Base-by-base conservation (phyloP, 2,113 vertebrate genomes). In the Megaceryle torquata region DNA sequence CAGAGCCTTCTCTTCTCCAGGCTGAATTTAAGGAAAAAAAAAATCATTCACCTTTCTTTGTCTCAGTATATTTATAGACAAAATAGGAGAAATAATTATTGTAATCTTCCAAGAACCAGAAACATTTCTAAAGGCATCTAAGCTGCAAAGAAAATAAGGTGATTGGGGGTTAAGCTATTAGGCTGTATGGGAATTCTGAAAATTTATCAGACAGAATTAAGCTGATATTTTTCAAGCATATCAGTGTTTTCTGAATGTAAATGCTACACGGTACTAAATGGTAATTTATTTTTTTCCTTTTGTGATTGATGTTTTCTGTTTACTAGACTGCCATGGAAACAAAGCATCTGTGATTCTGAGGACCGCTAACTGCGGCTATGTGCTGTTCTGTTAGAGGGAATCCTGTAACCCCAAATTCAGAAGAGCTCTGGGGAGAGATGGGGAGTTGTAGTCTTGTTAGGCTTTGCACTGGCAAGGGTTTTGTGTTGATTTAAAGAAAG, bases 231-330 rank as follows among this genome's bases (percentile, higher is more conserved):
- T 87, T 71, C 5, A 6, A 83, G 13, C 12, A 17, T 35, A 68
- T 43, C 46, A 39, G 14, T 81, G 31, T 86, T 82, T 96, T 70
- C 28, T 86, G 75, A 93, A 85, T 44, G 26, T 39, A 94, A 91
- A 56, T 88, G 5, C 3, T 83, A 26, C 61, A 22, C 33, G 65
- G 21, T 39, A 24, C 6, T 84, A 65, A 91, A 71, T 60, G 6
- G 4, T 54, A 70, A 89, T 80, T 94, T 87, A 41, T 3, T 33
- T 65, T 44, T 72, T 77, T 11, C 8, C 13, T 10, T 26, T 48
- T 60, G 46, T 85, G 31, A 68, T 57, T 72, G 50, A 54, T 59
- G 22, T 67, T 87, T 88, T 82, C 59, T 92, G 16, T 85, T 91
- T 89, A 67, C 37, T 69, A 80, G 8, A 41, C 50, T 86, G 51